phyloP scores from a whole-genome alignment of 1,140 invertebrate genomes.

The Trachymyrmex cornetzi region DNA sequence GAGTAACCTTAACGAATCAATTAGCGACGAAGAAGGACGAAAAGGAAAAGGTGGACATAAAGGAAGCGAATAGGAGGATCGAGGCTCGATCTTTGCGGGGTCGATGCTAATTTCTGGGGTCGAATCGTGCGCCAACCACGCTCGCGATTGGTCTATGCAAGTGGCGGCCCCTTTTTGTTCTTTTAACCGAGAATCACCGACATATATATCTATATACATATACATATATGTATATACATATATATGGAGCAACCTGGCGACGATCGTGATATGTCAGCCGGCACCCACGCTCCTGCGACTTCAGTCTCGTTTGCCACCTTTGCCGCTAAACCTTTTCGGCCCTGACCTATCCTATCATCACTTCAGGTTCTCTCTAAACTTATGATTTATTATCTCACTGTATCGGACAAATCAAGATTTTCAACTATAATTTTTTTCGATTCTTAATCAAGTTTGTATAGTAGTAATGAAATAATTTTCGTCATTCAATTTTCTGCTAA shows the following conservation, averaged over 20 bases:
- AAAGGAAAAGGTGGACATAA: not conserved
- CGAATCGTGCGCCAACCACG: constrained; percentile 67
- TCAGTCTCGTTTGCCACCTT: constrained; percentile 71
- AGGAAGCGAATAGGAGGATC: constrained; percentile 50
- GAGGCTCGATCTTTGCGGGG: constrained; percentile 67
- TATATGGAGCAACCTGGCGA: constrained; percentile 73
- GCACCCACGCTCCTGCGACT: constrained; percentile 74
- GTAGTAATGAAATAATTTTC: not conserved
- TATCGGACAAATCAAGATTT: not conserved
- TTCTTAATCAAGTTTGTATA: not conserved
- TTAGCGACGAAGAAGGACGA: constrained; percentile 24
- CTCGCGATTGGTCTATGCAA: constrained; percentile 66
- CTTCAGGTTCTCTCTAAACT: constrained; percentile 59
- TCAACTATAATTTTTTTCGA: not conserved
- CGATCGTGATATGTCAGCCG: constrained; percentile 77
- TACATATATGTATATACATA: constrained; percentile 43
- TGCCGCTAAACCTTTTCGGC: constrained; percentile 59
- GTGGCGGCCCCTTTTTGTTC: constrained; percentile 73
- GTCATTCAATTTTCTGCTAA: not conserved
- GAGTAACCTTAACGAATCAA: constrained; percentile 69
- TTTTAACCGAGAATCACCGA: constrained; percentile 69
- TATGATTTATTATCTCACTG: constrained; percentile 48
- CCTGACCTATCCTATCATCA: constrained; percentile 73
- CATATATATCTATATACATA: constrained; percentile 14
- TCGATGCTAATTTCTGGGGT: constrained; percentile 74